Percentiles rank a stretch among this genome's conserved stretches.
Conservation (phyloP, 2,113 vertebrate genomes). For the Acrocephalus kingi region DNA sequence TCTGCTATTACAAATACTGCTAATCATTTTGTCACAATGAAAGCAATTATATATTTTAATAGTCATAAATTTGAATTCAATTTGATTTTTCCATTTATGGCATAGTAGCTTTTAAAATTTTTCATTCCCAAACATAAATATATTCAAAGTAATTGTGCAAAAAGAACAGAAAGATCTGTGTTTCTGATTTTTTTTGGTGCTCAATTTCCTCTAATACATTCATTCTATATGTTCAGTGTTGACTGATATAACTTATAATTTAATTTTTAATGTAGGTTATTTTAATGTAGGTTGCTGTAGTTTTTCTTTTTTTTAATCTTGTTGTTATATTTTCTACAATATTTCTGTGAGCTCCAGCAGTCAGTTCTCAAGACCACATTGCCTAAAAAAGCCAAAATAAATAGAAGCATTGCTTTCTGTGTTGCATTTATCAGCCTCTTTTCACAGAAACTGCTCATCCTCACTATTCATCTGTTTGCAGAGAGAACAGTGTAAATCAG, state of each 20-base stretch:
- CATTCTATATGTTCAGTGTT: not conserved
- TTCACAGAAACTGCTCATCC: not conserved
- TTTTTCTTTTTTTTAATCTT: no score
- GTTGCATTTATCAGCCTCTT: not conserved
- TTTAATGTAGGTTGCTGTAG: not conserved
- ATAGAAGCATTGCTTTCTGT: not conserved
- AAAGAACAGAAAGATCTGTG: not conserved
- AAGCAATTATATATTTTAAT: not conserved
- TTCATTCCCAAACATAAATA: not conserved
- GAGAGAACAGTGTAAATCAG: not conserved
- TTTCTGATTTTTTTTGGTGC: not conserved
- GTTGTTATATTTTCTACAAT: not conserved
- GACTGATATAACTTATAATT: no score
- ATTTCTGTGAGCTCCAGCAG: not conserved
- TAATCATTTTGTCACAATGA: not conserved
- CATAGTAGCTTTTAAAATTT: not conserved
- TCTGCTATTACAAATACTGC: not conserved
- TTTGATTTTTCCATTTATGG: not conserved
- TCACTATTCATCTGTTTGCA: not conserved
- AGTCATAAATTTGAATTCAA: not conserved
- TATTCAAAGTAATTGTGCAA: not conserved
- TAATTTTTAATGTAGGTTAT: not conserved
- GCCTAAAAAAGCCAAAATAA: not conserved
- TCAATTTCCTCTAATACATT: not conserved
- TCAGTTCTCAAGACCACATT: not conserved